These are phyloP conservation scores for Pseudonaja textilis DNA, from an alignment of 2,113 vertebrate species.

Conservation along the genomic window DNA sequence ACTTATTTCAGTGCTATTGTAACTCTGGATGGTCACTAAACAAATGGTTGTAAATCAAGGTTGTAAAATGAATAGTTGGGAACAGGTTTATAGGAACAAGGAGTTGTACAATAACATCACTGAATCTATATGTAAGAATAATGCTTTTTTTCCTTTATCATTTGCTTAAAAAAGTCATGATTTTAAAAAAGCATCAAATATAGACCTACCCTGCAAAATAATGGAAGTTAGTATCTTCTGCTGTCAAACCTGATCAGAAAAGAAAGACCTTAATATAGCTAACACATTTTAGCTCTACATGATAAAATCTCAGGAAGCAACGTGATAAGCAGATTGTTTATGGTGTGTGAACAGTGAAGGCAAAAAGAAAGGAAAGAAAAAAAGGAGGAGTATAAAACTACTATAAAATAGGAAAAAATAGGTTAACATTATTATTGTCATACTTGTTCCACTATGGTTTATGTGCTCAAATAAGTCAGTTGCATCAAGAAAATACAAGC, in stretches of 20 bases:
- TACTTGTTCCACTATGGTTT: neutral
- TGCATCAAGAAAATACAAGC: neutral
- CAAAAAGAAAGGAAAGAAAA: conserved; percentile 63
- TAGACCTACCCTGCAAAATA: conserved; percentile 69
- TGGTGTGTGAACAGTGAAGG: conserved; percentile 69
- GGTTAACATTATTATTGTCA: neutral
- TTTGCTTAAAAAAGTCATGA: neutral
- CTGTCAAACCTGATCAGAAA: conserved; percentile 70
- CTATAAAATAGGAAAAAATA: neutral
- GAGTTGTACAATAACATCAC: neutral
- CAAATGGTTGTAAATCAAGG: neutral
- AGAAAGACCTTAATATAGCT: conserved; percentile 61
- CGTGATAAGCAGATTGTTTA: conserved; percentile 67
- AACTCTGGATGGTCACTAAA: neutral
- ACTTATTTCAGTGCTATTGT: neutral
- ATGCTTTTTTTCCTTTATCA: neutral
- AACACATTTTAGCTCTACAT: conserved; percentile 67
- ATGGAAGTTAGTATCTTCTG: conserved; percentile 76
- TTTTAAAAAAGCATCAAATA: conserved; percentile 67
- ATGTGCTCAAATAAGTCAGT: neutral
- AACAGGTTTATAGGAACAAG: neutral
- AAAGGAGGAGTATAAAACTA: neutral
- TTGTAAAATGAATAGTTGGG: neutral
- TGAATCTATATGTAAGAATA: neutral
- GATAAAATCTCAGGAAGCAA: conserved; percentile 69